Base-by-base conservation (phyloP, 2,888 invertebrate genomes). In the Chorisops tibialis region DNA sequence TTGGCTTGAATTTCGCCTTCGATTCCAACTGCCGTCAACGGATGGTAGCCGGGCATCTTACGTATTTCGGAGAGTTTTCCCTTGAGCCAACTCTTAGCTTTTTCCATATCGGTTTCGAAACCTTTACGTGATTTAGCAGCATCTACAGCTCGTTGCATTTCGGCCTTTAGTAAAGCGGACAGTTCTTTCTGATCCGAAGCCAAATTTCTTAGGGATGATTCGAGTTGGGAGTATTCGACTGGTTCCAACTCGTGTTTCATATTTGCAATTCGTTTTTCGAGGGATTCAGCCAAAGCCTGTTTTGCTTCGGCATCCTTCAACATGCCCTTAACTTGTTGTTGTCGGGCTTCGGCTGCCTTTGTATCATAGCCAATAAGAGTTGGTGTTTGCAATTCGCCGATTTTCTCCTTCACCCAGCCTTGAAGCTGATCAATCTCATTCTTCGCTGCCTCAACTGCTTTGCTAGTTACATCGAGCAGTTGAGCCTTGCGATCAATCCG, bases 241-340 rank as follows among this genome's bases (percentile, higher is more conserved):
- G 89, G 86, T 74, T 95, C 94, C 38, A 96, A 76, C 74, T 94
- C 94, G 63, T 89, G 85, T 71, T 89, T 87, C 79, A 95, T 88
- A 67, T 91, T 90, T 64, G 85, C 85, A 12, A 93, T 86, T 63
- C 93, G 87, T 76, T 91, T 91, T 69, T 91, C 88, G 22, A 96
- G 79, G 0, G 90, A 88, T 69, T 93, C 91, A 62, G 91, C 87
- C 4, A 91, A 83, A 1, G 89, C 85, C 70, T 89, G 87, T 75
- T 93, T 93, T 7, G 89, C 87, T 70, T 93, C 91, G 1, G 91
- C 86, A 76, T 95, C 94, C 76, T 91, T 91, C 54, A 90, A 79
- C 60, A 91, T 79, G 56, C 85, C 85, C 72, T 89, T 91, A 43
- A 89, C 79, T 68, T 85, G 81, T 70, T 87, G 86, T 49, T 89